Evolutionary conservation across 2,797 vertebrate species (phyloP).

Genomic region (Tragopan temminckii): DNA sequence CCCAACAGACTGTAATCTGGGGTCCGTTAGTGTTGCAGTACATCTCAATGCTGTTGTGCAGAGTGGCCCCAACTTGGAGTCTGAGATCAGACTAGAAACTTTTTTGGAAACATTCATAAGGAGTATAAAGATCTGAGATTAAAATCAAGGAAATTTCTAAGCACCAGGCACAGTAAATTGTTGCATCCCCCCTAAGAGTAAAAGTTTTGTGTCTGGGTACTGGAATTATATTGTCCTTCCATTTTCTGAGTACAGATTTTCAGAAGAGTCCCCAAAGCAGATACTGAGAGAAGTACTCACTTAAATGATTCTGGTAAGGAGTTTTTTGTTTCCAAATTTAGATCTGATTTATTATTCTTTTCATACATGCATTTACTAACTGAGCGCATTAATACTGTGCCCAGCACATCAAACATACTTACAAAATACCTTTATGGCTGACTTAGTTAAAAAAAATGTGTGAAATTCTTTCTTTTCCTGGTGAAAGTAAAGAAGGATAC

Average conservation of each 20-base stretch:
- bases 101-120: background rate
- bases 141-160: background rate
- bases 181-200: background rate
- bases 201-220: background rate
- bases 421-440: background rate
- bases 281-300: background rate
- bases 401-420: background rate
- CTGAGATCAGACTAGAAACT: background rate
- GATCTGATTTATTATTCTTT: background rate
- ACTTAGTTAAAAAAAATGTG: background rate
- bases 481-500: background rate
- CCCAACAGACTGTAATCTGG: background rate
- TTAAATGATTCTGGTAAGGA: background rate
- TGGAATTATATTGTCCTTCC: background rate
- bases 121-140: background rate
- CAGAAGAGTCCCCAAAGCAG: background rate
- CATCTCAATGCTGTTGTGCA: background rate
- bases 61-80: background rate
- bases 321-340: background rate
- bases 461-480: background rate
- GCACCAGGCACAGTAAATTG: background rate
- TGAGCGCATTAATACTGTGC: background rate
- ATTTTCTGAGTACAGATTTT: background rate
- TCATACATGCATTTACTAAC: background rate
- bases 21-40: background rate